Evolutionary conservation across 1,140 invertebrate genomes (phyloP), one percentile per base, ranked within the genome.

Genomic region (Glossosoma conforme): DNA sequence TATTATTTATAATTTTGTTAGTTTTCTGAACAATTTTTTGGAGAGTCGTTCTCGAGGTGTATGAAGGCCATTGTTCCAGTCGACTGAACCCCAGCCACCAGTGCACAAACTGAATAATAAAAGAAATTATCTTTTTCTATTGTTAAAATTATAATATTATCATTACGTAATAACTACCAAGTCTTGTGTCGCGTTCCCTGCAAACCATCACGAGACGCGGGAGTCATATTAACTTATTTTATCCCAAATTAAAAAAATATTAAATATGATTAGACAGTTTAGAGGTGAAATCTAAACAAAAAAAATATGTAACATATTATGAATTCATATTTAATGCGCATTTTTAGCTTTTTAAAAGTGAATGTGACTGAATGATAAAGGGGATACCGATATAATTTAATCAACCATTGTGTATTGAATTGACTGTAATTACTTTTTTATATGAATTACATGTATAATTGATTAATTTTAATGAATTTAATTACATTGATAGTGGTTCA

Each of bases 91-190:
- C n/a, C n/a, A n/a, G n/a, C n/a, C 11, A 38, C 17, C 21, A 52
- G 49, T 57, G 54, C 54, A 57, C 54, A 57, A 57, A 57, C 49
- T 52, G 44, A 57, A 47, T 38, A 35, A 57, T 47, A 56, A 35
- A 36, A 37, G 13, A 52, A 45, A 45, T 44, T 52, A 54, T 48
- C 42, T 48, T 48, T 48, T 54, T 54, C 35, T 48, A 49, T 49
- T 43, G 52, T 47, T 54, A 46, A 54, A 48, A 44, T 37, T 41
- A n/a, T n/a, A n/a, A n/a, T n/a, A n/a, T n/a, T n/a, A n/a, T n/a
- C n/a, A n/a, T n/a, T n/a, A n/a, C n/a, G n/a, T n/a, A n/a, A n/a
- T n/a, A 22, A 45, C 21, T 42, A 41, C 14, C 47, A 48, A 44
- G 45, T 49, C 38, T 13, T 10, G 45, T 54, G 52, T 54, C 52